Conservation (phyloP, 1,140 invertebrate species). For the Helicoverpa zea region DNA sequence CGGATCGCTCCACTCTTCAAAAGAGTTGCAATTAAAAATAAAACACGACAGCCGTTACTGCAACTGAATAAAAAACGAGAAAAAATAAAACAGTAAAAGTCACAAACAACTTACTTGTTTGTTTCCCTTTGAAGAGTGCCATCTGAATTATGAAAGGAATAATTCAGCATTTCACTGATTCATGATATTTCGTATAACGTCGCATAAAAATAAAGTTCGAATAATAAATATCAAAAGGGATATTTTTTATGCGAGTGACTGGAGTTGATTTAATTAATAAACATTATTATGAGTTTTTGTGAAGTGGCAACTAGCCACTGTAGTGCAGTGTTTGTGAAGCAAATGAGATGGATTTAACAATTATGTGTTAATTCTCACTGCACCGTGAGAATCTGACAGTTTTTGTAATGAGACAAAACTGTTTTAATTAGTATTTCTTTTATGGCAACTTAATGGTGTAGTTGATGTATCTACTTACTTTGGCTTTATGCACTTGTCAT, state of each 20-base stretch:
- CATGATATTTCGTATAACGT: conserved; percentile 40
- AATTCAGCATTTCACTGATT: conserved; percentile 41
- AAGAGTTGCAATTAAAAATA: not conserved
- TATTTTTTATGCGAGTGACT: conserved; percentile 12
- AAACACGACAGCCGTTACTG: not conserved
- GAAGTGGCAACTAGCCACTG: not conserved
- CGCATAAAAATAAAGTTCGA: conserved; percentile 35
- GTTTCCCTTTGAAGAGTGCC: conserved; percentile 36
- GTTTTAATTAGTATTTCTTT: not conserved
- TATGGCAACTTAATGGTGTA: too few relatives aligned
- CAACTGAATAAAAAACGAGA: not conserved
- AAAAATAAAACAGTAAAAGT: not conserved
- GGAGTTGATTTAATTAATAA: conserved; percentile 27
- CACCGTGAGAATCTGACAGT: not conserved
- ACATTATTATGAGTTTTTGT: conserved; percentile 24
- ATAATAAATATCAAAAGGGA: conserved; percentile 38
- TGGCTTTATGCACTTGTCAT: too few relatives aligned
- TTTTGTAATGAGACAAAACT: not conserved
- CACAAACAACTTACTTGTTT: conserved; percentile 20
- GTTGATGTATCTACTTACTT: too few relatives aligned
- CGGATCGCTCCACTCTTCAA: not conserved
- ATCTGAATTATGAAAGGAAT: conserved; percentile 43
- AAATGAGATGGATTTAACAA: conserved; percentile 17
- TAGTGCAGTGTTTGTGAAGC: not conserved
- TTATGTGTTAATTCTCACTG: conserved; percentile 18